Percentiles rank a stretch among this genome's conserved stretches.
Evolutionary conservation across 2,113 vertebrate species (phyloP).

Genomic region (Morone saxatilis): DNA sequence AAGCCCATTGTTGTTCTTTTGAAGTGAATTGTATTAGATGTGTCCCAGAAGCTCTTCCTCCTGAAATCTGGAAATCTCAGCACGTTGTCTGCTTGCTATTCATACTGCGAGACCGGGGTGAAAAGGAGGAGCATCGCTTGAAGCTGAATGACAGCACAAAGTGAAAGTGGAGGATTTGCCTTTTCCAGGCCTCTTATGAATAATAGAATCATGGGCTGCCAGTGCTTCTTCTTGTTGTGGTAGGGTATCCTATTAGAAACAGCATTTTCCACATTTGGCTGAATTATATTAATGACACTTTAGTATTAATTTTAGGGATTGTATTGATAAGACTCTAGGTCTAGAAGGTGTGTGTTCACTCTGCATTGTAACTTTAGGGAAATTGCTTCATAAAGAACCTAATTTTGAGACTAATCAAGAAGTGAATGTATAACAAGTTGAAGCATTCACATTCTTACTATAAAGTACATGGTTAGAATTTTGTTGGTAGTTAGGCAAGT

Average conservation of each 20-base stretch:
- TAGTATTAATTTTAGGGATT: not conserved
- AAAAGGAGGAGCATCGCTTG: constrained; percentile 57
- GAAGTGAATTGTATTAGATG: constrained; percentile 33
- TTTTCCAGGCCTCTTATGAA: constrained; percentile 58
- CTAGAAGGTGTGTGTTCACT: not conserved
- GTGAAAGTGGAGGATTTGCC: constrained; percentile 32
- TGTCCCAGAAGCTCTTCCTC: constrained; percentile 43
- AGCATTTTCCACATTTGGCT: not conserved
- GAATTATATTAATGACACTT: constrained; percentile 5
- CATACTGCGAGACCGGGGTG: constrained; percentile 50
- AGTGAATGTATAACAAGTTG: not conserved
- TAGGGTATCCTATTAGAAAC: constrained; percentile 13
- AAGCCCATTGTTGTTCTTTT: constrained; percentile 9
- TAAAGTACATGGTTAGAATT: not conserved
- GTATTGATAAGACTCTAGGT: not conserved
- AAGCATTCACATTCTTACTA: not conserved
- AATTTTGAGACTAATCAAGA: not conserved
- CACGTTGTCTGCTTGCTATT: constrained; percentile 66
- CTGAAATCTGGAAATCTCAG: constrained; percentile 63
- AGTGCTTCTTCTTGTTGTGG: constrained; percentile 24
- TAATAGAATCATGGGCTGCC: constrained; percentile 50
- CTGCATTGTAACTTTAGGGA: not conserved
- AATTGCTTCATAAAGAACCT: no score
- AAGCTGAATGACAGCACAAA: constrained; percentile 60
- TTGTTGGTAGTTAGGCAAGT: not conserved